Evolutionary conservation across 30 jellyfish, hydroid and myxozoan species (phyloP), one percentile per base, ranked within the genome.

Genomic region (Mastigias papua): DNA sequence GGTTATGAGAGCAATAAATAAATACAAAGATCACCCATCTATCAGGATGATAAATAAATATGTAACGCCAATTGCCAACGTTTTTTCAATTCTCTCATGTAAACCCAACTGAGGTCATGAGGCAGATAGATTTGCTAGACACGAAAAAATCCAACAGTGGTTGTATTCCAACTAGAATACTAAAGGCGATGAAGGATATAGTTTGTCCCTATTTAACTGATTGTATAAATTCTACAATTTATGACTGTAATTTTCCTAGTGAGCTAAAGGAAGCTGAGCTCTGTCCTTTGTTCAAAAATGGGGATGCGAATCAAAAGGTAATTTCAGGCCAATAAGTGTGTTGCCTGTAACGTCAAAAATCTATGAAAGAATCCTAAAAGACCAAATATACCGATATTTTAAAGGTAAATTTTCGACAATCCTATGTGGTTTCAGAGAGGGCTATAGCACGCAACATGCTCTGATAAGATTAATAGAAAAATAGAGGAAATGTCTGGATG

Each of bases 401-500:
- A 66, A 66, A 32, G 35, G 10, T 66, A 19, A 13, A 13, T 29
- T 66, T 4, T 66, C 78, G 31, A 66, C 48, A 13, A 22, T 66
- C 27, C 78, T 66, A 19, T 66, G 35, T 26, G 78, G 48, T 29
- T 66, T 66, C 78, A 66, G 78, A 66, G 78, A 66, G 78, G 78
- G 51, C 22, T 66, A 8, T 28, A 66, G 78, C 78, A 26, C 78
- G 2, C 78, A 66, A 57, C 79, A 68, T 68, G 13, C 54, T 1
- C 54, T 68, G 54, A 17, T 28, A 1, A 68, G 79, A 28, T 27
- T 68, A 6, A 68, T 68, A 22, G 90, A 58, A 60, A 22, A 2
- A 58, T 79, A 66, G 90, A 58, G 80, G 54, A 60, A 37, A 61
- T 57, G 81, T 61, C 81, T 79, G 27, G 90, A 58, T 58, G 46